Evolutionary conservation across 2,113 vertebrate genomes (phyloP), one percentile per base, ranked within the genome.

Genomic region (Mixornis gularis): DNA sequence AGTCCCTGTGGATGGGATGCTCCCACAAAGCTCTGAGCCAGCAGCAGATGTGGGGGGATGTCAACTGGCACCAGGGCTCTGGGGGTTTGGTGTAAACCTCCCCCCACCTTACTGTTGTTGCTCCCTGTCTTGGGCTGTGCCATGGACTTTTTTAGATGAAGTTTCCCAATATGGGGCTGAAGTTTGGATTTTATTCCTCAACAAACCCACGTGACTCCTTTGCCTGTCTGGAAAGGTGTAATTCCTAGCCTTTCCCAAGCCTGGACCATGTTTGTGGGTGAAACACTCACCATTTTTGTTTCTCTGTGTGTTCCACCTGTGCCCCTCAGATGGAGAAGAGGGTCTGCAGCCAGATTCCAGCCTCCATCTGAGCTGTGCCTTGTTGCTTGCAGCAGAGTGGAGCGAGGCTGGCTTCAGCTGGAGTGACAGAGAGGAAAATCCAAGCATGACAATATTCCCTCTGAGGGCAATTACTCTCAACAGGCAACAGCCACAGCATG

Each of bases 391-490:
- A 48, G 93, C 40, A 17, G 63, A 56, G 26, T 2, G 25, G 71
- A 87, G 65, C 4, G 2, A 41, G 56, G 65, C 25, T 70, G 21
- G 48, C 58, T 74, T 81, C 89, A 65, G 63, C 70, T 46, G 70
- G 53, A 49, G 77, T 60, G 80, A 60, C 46, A 30, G 69, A 21
- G 82, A 59, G 58, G 90, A 68, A 56, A 85, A 78, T 71, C 46
- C 68, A 32, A 76, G 49, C 25, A 10, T 62, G 86, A 65, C 94
- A 89, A 40, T 79, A 68, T 59, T 89, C 86, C 94, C 92, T 88
- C 48, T 66, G 95, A 92, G 90, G 85, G 85, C 82, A 80, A 88
- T 93, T 92, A 86, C 78, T 93, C 92, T 94, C 92, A 80, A 53
- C 88, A 95, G 92, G 79, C 94, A 94, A 65, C 82, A 93, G 87